These are phyloP conservation scores for Neoitamus cyanurus DNA, from an alignment of 2,888 invertebrate genomes.

Conservation along the genomic window DNA sequence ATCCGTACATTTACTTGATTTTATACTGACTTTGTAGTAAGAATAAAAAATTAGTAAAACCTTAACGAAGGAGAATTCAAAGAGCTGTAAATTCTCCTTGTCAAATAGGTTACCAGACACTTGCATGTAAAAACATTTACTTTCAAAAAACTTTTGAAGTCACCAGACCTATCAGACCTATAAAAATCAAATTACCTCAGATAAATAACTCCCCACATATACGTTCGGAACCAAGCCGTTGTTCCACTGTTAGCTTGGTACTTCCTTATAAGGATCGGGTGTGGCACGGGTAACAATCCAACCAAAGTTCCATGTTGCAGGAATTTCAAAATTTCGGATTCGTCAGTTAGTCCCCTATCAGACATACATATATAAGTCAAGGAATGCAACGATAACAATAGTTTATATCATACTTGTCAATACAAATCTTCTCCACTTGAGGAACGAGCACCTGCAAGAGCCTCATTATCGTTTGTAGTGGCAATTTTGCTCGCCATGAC, in stretches of 20 bases:
- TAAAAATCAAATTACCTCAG: slow-evolving; percentile 82
- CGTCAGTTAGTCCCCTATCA: slow-evolving; percentile 97
- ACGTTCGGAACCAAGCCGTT: slow-evolving; percentile 99
- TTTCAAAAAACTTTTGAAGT: too few species aligned
- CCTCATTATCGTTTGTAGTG: slow-evolving; percentile 98
- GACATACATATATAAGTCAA: slow-evolving; percentile 11
- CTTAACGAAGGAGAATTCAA: too few species aligned
- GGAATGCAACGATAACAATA: neutral
- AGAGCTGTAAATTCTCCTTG: too few species aligned
- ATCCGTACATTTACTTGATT: too few species aligned
- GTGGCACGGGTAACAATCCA: slow-evolving; percentile 96
- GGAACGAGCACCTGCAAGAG: slow-evolving; percentile 98
- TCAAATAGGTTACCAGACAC: too few species aligned
- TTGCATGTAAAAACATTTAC: too few species aligned
- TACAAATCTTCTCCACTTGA: slow-evolving; percentile 99
- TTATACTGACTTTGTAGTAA: too few species aligned
- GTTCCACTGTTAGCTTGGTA: slow-evolving; percentile 99
- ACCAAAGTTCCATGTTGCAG: slow-evolving; percentile 98
- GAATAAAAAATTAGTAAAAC: too few species aligned
- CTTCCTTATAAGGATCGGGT: slow-evolving; percentile 98
- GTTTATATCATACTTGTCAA: slow-evolving; percentile 83
- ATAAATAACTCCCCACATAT: slow-evolving; percentile 99
- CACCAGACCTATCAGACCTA: too few species aligned
- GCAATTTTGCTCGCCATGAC: slow-evolving; percentile 96
- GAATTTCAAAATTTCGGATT: slow-evolving; percentile 98